phyloP scores from a whole-genome alignment of 2,888 invertebrate genomes.

The Diplazon laetatorius region DNA sequence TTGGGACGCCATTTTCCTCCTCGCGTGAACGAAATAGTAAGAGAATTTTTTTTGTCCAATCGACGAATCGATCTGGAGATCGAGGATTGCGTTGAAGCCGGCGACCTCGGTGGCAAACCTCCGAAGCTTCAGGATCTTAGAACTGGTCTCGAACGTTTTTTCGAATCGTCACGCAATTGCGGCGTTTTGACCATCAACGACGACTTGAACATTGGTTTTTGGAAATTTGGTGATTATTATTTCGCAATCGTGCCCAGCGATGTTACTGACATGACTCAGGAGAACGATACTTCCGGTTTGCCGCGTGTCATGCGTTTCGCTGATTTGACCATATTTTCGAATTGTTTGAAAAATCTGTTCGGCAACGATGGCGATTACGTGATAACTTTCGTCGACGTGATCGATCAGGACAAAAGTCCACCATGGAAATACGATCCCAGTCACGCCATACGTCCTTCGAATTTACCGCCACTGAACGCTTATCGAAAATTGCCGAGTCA shows the following conservation, averaged over 20 bases:
- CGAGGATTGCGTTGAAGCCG: conserved; percentile 77
- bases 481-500: conserved; percentile 71
- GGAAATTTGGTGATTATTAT: conserved; percentile 71
- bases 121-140: conserved; percentile 71
- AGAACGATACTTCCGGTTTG: conserved; percentile 25
- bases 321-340: conserved; percentile 57
- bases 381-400: conserved; percentile 74
- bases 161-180: conserved; percentile 67
- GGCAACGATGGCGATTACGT: conserved; percentile 74
- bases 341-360: conserved; percentile 65
- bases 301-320: conserved; percentile 70
- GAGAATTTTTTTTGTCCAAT: conserved; percentile 76
- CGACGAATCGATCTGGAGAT: conserved; percentile 74
- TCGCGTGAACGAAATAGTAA: conserved; percentile 74
- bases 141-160: conserved; percentile 73
- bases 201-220: conserved; percentile 71
- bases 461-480: conserved; percentile 78
- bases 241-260: conserved; percentile 73
- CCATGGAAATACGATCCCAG: conserved; percentile 77
- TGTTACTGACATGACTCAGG: background rate
- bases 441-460: conserved; percentile 74
- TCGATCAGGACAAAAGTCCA: conserved; percentile 73
- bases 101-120: conserved; percentile 68
- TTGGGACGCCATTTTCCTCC: conserved; percentile 66
- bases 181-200: conserved; percentile 70